Evolutionary conservation across 2,888 invertebrate species (phyloP), one percentile per base, ranked within the genome.

Genomic region (Sinohyriopsis cumingii): DNA sequence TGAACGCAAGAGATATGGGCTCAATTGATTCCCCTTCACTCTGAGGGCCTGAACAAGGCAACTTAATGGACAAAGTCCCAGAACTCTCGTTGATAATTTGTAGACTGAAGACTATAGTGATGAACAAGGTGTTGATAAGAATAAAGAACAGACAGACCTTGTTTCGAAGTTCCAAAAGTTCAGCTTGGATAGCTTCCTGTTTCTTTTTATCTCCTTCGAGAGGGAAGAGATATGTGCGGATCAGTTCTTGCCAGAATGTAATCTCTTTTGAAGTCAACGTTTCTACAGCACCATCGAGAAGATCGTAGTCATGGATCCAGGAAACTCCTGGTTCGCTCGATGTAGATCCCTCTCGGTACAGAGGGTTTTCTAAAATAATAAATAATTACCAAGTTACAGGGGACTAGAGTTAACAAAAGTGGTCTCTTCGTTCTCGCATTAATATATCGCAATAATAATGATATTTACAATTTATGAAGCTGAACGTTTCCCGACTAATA

Each of bases 91-190:
- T 82, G 93, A 98, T 97, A 92, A 98, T 93, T 92, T 98, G 98
- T 90, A 99, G 94, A 91, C 98, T 94, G 92, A 98, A 97, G 87
- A 99, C 97, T 92, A 98, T 96, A 90, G 98, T 94, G 87, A 99
- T 97, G 93, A 98, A 99, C 87, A 99, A 94, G 81, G 98, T 96
- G 92, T 99, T 99, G 91, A 96, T 91, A 96, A 99, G 98, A 93
- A 98, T 95, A 93, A 99, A 98, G 22, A 83, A 84, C 25, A 86
- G 77, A 63, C 84, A 84, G 1, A 85, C 95, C 87, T 95, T 95
- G 92, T 98, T 96, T 90, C 98, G 93, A 22, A 77, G 66, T 67
- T 77, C 77, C 22, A 77, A 55, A n/a, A 77, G 70, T 28, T 77
- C 75, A 12, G 68, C 74, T 73, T 77, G 73, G 3, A 78, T 75